Base-by-base conservation (phyloP, 2,797 vertebrate genomes). In the Rhabdophis nuchalis region DNA sequence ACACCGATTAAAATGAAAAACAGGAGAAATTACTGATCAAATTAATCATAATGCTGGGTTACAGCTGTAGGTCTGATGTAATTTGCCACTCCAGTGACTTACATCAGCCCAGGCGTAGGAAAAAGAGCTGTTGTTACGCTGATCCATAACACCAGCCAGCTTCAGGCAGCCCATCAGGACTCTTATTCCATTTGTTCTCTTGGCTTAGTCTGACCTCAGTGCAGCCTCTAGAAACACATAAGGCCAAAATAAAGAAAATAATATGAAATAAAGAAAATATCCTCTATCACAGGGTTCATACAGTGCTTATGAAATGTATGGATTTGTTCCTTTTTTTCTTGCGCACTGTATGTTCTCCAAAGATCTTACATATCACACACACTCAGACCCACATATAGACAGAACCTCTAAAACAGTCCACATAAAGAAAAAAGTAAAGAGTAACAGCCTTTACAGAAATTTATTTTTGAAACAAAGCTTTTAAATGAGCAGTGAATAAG, bases 21-120 rank as follows among this genome's bases (percentile, higher is more conserved):
- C 99, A 99, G 99, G 98, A 99, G 99, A 99, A 99, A 99, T 99
- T 99, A 99, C 99, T 99, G 99, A 99, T 99, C 99, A 99, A 99
- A 99, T 99, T 99, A 99, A 99, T 99, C 99, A 99, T 99, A 99
- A 99, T 99, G 99, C 99, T 98, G 98, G 98, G 99, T 99, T 99
- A 99, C 99, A 99, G 99, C 99, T 99, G 99, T 99, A 99, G 99
- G 99, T 99, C 98, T 99, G 99, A 98, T 99, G 99, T 99, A 99
- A 99, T 99, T 99, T 99, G 99, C 99, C 99, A 99, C 98, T 99
- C 99, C 99, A 99, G 98, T 99, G 99, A 98, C 98, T 99, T 99
- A 99, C 98, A 99, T 99, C 99, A 98, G 98, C 98, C 97, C 96
- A 97, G 97, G 98, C 98, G 97, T 96, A 94, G 97, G 96, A 97